A percentile compares a stretch with the other conserved stretches of the same genome.
These are phyloP conservation scores for Octonoba sinensis DNA, from an alignment of 2,888 invertebrate species.

Conservation along the genomic window DNA sequence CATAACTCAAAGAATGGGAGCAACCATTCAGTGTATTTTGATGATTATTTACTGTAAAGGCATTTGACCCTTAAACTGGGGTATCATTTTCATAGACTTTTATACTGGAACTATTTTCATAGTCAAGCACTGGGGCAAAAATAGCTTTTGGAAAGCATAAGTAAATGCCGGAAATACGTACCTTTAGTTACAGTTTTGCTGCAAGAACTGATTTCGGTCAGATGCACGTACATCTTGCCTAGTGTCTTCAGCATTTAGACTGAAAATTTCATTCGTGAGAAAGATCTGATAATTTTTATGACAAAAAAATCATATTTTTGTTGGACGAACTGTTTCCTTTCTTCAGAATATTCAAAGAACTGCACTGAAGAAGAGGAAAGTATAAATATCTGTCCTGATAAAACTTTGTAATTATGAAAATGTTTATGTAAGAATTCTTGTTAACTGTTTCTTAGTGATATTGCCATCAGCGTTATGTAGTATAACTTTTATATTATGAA, in stretches of 20 bases:
- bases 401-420: conserved; percentile 30
- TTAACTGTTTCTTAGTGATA: conserved; percentile 61
- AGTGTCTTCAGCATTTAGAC: too few species aligned
- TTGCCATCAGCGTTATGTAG: conserved; percentile 46
- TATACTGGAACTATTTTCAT: conserved; percentile 32
- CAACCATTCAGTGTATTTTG: conserved; percentile 20
- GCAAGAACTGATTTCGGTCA: not conserved
- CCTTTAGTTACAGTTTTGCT: not conserved
- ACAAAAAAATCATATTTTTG: conserved; percentile 25
- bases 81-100: conserved; percentile 28
- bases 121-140: conserved; percentile 40
- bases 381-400: conserved; percentile 22
- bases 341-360: conserved; percentile 17
- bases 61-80: conserved; percentile 28
- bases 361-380: conserved; percentile 19
- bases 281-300: conserved; percentile 29
- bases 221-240: too few species aligned
- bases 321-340: conserved; percentile 39
- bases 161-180: not conserved
- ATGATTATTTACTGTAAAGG: conserved; percentile 35
- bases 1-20: not conserved
- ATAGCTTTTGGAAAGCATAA: conserved; percentile 7
- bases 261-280: not conserved
- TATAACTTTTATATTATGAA: conserved; percentile 43
- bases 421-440: conserved; percentile 35